Evolutionary conservation across 2,888 invertebrate species (phyloP).

Genomic region (Zootermopsis nevadensis): DNA sequence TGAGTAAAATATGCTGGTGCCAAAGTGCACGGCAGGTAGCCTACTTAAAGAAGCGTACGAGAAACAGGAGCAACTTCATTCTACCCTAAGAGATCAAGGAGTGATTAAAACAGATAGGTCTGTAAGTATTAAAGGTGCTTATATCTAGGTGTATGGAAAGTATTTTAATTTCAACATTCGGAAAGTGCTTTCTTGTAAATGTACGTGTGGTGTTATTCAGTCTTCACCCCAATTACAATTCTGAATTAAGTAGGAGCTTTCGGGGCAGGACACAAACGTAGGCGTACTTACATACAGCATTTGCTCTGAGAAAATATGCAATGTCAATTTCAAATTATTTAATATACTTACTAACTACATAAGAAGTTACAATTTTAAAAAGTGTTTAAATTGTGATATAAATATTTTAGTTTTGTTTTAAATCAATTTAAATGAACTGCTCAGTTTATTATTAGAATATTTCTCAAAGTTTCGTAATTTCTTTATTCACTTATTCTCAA

Average conservation of each 20-base stretch:
- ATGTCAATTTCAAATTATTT: no score
- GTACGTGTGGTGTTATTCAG: background rate
- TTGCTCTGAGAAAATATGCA: background rate
- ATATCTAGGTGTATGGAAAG: background rate
- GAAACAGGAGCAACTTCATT: background rate
- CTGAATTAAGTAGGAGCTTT: background rate
- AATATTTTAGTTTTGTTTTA: no score
- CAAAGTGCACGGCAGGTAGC: background rate
- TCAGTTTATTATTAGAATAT: no score
- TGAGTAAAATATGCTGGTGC: background rate
- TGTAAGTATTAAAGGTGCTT: background rate
- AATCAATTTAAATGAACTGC: no score
- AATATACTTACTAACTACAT: no score
- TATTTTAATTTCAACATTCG: background rate
- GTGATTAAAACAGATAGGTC: background rate
- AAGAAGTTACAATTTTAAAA: no score
- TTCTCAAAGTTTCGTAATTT: no score
- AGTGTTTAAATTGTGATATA: no score
- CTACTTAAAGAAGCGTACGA: background rate
- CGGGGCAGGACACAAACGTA: no score
- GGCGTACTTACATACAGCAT: background rate
- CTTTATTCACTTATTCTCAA: no score
- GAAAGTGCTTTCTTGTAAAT: no score
- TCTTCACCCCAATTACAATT: background rate
- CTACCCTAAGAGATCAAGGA: background rate